Percentiles rank a stretch among this genome's conserved stretches.
These are phyloP conservation scores for Rapana venosa DNA, from an alignment of 2,888 invertebrate species.

Conservation along the genomic window DNA sequence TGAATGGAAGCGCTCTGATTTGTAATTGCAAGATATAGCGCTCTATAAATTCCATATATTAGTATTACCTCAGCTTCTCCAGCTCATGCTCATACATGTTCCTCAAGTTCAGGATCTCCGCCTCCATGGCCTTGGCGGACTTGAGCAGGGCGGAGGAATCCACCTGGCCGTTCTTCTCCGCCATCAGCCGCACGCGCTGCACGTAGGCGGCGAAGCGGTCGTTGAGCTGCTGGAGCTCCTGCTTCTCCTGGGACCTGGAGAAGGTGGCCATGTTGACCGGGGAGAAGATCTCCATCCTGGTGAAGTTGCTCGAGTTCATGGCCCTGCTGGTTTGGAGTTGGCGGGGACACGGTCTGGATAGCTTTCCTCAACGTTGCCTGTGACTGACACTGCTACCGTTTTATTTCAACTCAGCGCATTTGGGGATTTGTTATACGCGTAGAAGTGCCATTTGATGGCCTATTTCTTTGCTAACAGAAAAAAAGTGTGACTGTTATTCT, in stretches of 20 bases:
- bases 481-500: too few relatives aligned
- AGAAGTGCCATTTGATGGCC: too few relatives aligned
- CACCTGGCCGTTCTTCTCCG: conserved; percentile 61
- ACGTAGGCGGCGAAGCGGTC: conserved; percentile 70
- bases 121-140: conserved; percentile 70
- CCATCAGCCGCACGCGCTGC: conserved; percentile 58
- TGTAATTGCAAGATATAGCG: too few relatives aligned
- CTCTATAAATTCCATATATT: too few relatives aligned
- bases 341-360: background rate
- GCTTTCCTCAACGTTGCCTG: background rate
- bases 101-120: conserved; percentile 69
- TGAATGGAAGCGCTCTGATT: too few relatives aligned
- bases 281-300: conserved; percentile 24
- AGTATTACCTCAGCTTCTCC: conserved; percentile 68
- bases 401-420: too few relatives aligned
- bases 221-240: conserved; percentile 68
- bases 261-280: background rate
- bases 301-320: background rate
- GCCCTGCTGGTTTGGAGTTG: background rate
- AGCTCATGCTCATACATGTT: conserved; percentile 73
- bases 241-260: conserved; percentile 63
- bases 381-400: background rate
- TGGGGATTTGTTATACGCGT: too few relatives aligned
- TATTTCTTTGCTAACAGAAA: too few relatives aligned
- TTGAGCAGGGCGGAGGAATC: conserved; percentile 68